These are phyloP conservation scores for Brachyalestes nurse DNA, from an alignment of 2,797 vertebrate genomes.

Conservation along the genomic window DNA sequence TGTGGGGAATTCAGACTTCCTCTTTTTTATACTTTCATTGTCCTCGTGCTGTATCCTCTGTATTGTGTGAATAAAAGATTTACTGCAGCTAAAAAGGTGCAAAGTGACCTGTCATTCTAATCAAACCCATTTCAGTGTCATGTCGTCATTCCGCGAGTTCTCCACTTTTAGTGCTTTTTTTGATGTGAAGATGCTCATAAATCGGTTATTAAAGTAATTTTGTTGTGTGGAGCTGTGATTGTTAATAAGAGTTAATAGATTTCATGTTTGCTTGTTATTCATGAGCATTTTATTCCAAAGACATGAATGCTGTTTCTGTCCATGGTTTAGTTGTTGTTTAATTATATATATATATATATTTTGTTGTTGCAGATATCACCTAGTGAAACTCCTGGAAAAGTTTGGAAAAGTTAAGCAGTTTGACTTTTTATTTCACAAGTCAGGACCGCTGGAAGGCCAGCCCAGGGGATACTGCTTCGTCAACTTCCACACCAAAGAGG, in stretches of 20 bases:
- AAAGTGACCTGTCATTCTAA: conserved; percentile 77
- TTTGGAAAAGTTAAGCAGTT: conserved; percentile 98
- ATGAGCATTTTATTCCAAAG: neutral
- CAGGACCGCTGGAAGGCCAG: conserved; percentile 96
- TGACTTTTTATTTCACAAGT: conserved; percentile 98
- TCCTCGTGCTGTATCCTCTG: conserved; percentile 82
- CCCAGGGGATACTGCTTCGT: conserved; percentile 98
- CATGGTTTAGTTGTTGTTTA: neutral
- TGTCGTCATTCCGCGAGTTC: conserved; percentile 23
- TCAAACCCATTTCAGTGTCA: conserved; percentile 63
- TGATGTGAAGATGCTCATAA: conserved; percentile 11
- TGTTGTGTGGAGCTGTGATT: neutral
- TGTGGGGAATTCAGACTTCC: conserved; percentile 76
- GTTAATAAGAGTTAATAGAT: neutral
- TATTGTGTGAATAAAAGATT: conserved; percentile 85
- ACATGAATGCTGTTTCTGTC: neutral
- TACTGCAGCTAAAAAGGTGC: conserved; percentile 83
- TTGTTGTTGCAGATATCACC: conserved; percentile 84
- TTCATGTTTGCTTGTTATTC: neutral
- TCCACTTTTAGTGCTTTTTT: conserved; percentile 19
- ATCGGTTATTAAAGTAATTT: neutral
- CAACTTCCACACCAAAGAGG: conserved; percentile 98
- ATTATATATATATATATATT: neutral
- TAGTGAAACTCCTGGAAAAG: conserved; percentile 95
- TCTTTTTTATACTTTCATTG: conserved; percentile 84